Conservation (phyloP, 2,888 invertebrate species). For the Holacanthella duospinosa region DNA sequence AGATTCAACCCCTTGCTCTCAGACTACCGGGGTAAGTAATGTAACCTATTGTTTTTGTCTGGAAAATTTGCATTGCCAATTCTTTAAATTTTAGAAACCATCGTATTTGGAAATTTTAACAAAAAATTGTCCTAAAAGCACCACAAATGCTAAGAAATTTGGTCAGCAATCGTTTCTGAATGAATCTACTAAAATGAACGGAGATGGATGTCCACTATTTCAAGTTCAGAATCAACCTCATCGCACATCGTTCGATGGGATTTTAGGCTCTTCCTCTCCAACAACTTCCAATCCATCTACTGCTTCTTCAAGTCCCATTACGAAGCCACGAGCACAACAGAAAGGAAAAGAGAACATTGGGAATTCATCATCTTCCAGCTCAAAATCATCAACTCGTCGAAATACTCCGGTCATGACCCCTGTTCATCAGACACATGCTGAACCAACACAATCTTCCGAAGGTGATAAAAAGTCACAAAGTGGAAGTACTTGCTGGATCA, state of each 20-base stretch:
- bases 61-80: background rate
- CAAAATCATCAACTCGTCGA: constrained; percentile 16
- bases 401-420: constrained; percentile 25
- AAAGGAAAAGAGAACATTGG: constrained; percentile 20
- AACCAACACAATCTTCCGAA: background rate
- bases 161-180: background rate
- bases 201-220: constrained; percentile 5
- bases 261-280: constrained; percentile 9
- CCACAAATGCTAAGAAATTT: background rate
- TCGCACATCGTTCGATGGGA: constrained; percentile 23
- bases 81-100: constrained; percentile 29
- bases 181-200: background rate
- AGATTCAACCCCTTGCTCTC: constrained; percentile 20
- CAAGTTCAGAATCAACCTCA: constrained; percentile 12
- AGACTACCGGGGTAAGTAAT: constrained; percentile 33
- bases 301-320: constrained; percentile 30
- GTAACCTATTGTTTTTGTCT: background rate
- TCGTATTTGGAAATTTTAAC: constrained; percentile 34
- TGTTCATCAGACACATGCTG: constrained; percentile 11
- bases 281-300: constrained; percentile 26
- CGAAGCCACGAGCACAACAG: constrained; percentile 19
- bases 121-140: constrained; percentile 24
- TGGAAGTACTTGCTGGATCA: background rate
- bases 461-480: background rate
- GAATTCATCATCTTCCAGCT: constrained; percentile 13